Evolutionary conservation across 2,888 invertebrate species (phyloP).

Genomic region (Plemyria rubiginata): DNA sequence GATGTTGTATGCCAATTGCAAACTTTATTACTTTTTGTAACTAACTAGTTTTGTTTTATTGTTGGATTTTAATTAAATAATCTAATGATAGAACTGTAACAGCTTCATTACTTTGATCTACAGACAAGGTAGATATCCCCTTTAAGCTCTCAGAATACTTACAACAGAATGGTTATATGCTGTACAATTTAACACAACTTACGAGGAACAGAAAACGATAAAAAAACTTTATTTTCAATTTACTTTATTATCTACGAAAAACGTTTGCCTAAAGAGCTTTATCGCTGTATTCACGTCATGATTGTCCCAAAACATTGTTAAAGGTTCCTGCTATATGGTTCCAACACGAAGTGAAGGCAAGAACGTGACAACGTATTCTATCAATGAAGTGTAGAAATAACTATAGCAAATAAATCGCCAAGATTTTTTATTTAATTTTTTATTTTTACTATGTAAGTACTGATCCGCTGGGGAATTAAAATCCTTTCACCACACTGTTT

Average conservation of each 20-base stretch:
- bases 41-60: neutral
- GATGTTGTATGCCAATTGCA: conserved; percentile 5
- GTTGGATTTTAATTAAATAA: too few species aligned
- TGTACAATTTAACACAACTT: too few species aligned
- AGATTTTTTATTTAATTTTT: too few species aligned
- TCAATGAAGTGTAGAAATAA: neutral
- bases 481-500: too few species aligned
- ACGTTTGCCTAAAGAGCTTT: conserved; percentile 38
- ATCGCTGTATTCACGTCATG: conserved; percentile 43
- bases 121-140: too few species aligned
- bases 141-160: too few species aligned
- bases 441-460: too few species aligned
- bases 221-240: neutral
- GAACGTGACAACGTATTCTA: conserved; percentile 21
- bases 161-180: too few species aligned
- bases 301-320: conserved; percentile 53
- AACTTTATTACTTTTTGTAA: neutral
- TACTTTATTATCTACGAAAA: conserved; percentile 6
- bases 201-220: neutral
- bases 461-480: too few species aligned
- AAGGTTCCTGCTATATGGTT: conserved; percentile 42
- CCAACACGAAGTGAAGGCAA: conserved; percentile 33
- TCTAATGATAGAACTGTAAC: too few species aligned
- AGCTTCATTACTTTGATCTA: too few species aligned
- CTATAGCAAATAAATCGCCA: too few species aligned